Conservation (phyloP, 2,888 invertebrate species). For the Eupithecia insigniata region DNA sequence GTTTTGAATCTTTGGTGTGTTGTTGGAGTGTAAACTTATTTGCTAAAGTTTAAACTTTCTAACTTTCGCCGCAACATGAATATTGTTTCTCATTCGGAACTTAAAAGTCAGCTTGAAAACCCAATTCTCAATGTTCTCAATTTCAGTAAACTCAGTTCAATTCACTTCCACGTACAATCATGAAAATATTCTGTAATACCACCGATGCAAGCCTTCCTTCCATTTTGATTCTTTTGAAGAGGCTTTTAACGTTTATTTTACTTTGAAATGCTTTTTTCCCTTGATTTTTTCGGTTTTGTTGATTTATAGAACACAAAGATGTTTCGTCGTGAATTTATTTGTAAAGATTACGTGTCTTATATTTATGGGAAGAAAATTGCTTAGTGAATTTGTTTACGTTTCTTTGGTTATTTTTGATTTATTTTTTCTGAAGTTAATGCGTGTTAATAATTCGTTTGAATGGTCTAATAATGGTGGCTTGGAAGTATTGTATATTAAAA, state of each 20-base stretch:
- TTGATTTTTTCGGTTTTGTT: conserved; percentile 11
- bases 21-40: too few relatives aligned
- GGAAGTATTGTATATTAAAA: neutral
- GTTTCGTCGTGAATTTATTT: conserved; percentile 23
- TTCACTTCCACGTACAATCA: conserved; percentile 33
- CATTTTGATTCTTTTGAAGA: conserved; percentile 19
- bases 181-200: conserved; percentile 38
- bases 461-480: neutral
- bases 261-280: neutral
- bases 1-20: too few relatives aligned
- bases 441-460: neutral
- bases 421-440: conserved; percentile 10
- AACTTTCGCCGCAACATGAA: conserved; percentile 14
- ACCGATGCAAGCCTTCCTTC: neutral
- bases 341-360: conserved; percentile 23
- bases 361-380: conserved; percentile 25
- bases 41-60: neutral
- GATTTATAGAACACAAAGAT: conserved; percentile 14
- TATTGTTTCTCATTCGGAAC: conserved; percentile 24
- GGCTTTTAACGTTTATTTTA: conserved; percentile 12
- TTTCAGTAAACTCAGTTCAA: conserved; percentile 40
- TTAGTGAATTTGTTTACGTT: conserved; percentile 22
- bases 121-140: conserved; percentile 39
- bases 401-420: conserved; percentile 21
- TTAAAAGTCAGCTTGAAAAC: conserved; percentile 33